These are phyloP conservation scores for Tautogolabrus adspersus DNA, from an alignment of 2,113 vertebrate species.

Conservation along the genomic window DNA sequence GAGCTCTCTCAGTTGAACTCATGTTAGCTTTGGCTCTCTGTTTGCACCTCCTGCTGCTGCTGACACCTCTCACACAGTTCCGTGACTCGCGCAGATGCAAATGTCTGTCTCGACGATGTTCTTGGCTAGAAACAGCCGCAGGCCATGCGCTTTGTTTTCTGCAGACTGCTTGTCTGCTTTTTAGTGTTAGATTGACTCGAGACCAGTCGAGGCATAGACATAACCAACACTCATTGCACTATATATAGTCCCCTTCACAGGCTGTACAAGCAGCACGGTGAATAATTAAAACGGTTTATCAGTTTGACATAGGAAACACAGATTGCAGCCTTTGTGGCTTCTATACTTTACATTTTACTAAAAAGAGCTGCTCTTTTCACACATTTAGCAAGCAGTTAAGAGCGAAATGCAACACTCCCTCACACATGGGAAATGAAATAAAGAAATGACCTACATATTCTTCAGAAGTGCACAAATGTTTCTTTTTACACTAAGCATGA, in stretches of 20 bases:
- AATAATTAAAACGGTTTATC: conserved; percentile 39
- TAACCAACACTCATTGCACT: conserved; percentile 32
- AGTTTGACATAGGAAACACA: conserved; percentile 2
- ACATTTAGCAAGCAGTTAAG: conserved; percentile 16
- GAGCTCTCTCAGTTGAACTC: conserved; percentile 33
- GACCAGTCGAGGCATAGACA: conserved; percentile 50
- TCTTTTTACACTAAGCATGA: conserved; percentile 15
- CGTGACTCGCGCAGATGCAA: conserved; percentile 68
- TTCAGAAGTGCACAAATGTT: conserved; percentile 10
- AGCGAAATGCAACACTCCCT: conserved; percentile 1
- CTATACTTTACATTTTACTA: conserved; percentile 6
- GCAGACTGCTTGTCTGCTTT: conserved; percentile 48
- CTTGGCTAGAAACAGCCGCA: conserved; percentile 60
- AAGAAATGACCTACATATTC: conserved; percentile 7
- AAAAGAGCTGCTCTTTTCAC: conserved; percentile 24
- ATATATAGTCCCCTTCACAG: conserved; percentile 55
- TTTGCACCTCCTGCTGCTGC: conserved; percentile 51
- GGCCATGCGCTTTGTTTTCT: conserved; percentile 59
- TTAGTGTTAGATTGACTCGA: conserved; percentile 46
- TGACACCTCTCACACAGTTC: conserved; percentile 59
- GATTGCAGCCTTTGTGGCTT: neutral
- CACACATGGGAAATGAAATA: neutral
- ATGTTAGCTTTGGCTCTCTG: conserved; percentile 52
- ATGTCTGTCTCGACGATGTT: conserved; percentile 67
- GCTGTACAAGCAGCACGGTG: conserved; percentile 21